Conservation (phyloP, 1,140 invertebrate genomes). For the Calephelis virginiensis region DNA sequence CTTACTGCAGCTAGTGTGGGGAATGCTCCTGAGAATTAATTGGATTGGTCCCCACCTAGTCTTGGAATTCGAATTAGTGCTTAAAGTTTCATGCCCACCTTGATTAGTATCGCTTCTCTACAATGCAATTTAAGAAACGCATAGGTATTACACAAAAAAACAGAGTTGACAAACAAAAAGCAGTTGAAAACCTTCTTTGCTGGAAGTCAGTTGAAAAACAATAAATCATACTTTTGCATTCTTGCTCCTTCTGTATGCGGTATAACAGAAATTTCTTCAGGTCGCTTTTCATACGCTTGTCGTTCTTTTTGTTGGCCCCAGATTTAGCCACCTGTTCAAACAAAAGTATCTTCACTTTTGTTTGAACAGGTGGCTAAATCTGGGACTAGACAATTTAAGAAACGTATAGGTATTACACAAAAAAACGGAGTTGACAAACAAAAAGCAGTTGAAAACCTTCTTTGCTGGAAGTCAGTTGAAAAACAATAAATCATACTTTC, state of each 20-base stretch:
- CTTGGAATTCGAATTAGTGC: no score
- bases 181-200: background rate
- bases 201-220: background rate
- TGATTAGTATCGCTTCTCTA: no score
- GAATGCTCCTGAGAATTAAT: no score
- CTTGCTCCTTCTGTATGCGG: slow-evolving; percentile 36
- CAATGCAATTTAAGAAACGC: no score
- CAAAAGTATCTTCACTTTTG: no score
- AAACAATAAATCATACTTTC: slow-evolving; percentile 38
- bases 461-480: background rate
- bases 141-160: background rate
- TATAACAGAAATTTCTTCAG: slow-evolving; percentile 44
- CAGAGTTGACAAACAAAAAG: background rate
- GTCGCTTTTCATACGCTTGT: slow-evolving; percentile 48
- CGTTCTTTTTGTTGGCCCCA: slow-evolving; percentile 58
- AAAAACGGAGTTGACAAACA: background rate
- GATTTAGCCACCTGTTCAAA: slow-evolving; percentile 54
- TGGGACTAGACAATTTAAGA: no score
- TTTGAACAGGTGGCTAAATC: slow-evolving; percentile 54
- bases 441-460: background rate
- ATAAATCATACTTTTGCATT: slow-evolving; percentile 44
- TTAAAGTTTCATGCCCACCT: no score
- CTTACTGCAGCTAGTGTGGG: no score
- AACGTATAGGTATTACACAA: no score
- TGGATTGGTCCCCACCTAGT: no score